Evolutionary conservation across 2,888 invertebrate species (phyloP), one percentile per base, ranked within the genome.

Genomic region (Ennomos erosarius): DNA sequence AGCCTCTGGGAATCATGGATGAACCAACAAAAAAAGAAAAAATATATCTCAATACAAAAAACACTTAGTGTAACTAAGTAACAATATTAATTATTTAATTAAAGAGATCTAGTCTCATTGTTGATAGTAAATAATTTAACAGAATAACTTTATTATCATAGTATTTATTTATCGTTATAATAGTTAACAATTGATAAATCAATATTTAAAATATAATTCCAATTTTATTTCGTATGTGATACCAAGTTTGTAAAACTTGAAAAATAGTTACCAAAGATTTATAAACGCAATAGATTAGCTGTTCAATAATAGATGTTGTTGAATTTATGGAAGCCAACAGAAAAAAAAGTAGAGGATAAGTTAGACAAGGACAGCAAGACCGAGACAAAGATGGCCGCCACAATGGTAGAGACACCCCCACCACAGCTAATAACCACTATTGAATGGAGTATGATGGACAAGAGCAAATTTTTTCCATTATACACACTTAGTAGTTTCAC

Each of bases 371-470:
- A 70, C 45, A 75, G 53, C 54, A 70, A 64, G 58, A 64, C 47
- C 8, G 67, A 62, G 64, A 52, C 11, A 9, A 69, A 51, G 0
- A 91, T 88, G 85, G 86, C 88, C 0, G 85, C 89, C 0, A 85
- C 86, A 0, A 90, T 94, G 82, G 94, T 94, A 33, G 95, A 95
- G 71, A 88, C 91, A 10, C 94, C 94, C 6, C 91, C 91, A 0
- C 91, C 93, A 0, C 90, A 93, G 70, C 94, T 95, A 54, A 96
- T 97, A 63, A 95, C 95, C 33, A 98, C 96, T 8, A 98, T 99
- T 64, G 99, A 99, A 88, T 98, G 99, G 97, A 95, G 98, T 69
- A 99, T 99, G 99, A 97, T 99, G 98, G 97, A 99, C 85, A 98
- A 98, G 78, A 94, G 93, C 46, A 98, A 98, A 81, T 99, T 99